phyloP scores from a whole-genome alignment of 2,113 vertebrate genomes.

The Albula glossodonta region DNA sequence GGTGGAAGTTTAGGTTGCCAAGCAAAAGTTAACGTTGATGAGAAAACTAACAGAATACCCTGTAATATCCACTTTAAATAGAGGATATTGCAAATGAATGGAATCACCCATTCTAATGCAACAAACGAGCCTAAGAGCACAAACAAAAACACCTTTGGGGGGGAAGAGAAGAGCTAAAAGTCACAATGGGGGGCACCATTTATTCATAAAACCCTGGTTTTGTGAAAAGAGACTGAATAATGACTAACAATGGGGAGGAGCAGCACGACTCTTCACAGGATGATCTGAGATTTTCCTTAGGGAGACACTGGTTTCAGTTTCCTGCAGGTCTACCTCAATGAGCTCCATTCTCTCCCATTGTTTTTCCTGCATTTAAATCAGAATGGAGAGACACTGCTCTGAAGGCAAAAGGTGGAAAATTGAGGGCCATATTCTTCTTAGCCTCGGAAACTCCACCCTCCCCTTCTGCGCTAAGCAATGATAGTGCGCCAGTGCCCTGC shows the following conservation, averaged over 20 bases:
- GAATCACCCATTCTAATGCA: background rate
- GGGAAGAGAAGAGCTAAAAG: background rate
- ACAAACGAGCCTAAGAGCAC: background rate
- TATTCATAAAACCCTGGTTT: background rate
- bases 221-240: background rate
- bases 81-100: background rate
- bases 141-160: background rate
- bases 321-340: background rate
- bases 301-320: background rate
- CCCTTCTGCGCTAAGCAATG: background rate
- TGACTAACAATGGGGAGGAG: background rate
- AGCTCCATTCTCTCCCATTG: background rate
- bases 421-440: background rate
- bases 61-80: background rate
- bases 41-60: background rate
- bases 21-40: background rate
- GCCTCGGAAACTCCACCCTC: background rate
- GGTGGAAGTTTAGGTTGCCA: background rate
- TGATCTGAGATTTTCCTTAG: background rate
- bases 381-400: background rate
- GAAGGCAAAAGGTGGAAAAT: background rate
- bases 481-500: background rate
- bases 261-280: background rate
- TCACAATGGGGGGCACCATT: background rate
- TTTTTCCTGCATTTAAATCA: slow-evolving; percentile 1